Base-by-base conservation (phyloP, 1,140 invertebrate genomes). In the Theocolax elegans region DNA sequence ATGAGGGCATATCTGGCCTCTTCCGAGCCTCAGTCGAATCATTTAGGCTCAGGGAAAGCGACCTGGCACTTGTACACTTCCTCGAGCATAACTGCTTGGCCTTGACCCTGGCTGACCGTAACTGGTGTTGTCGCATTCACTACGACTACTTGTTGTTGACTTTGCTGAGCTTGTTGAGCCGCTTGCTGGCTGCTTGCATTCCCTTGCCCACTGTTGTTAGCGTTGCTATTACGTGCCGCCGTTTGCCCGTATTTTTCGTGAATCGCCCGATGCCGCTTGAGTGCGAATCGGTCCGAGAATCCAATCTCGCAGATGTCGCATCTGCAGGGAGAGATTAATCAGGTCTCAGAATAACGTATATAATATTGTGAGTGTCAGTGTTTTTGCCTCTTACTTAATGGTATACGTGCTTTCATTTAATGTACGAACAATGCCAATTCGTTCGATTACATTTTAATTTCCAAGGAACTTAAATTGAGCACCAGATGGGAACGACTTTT, bases 241-340 rank as follows among this genome's bases (percentile, higher is more conserved):
- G 87, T 88, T 31, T 87, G 86, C 72, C 90, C 92, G 77, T 93
- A 93, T 82, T 93, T 93, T 74, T 92, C 91, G 76, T 94, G 92
- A 65, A 93, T 93, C 63, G 90, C 90, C 76, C 91, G 88, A 80
- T 94, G 92, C 69, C 92, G 86, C 75, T 93, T 93, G 40, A 94
- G 81, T 1, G 92, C 92, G 78, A 93, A 94, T 59, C 92, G 88
- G 85, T 95, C 93, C 12, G 92, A 93, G 78, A 95, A 94, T 44
- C 93, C 93, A n/a, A 94, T 93, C 44, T 92, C 92, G 77, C 94
- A 95, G 74, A 95, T 94, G 79, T 94, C 93, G 82, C 93, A 95
- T 81, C 92, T 93, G 81, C 44, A 35, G 49, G 51, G 51, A n/a
- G 46, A 71, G 29, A 66, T 48, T 31, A 70, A 49, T 70, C 49